Percentiles rank a stretch among this genome's conserved stretches.
Conservation (phyloP, 2,888 invertebrate species). For the Congeria kusceri region DNA sequence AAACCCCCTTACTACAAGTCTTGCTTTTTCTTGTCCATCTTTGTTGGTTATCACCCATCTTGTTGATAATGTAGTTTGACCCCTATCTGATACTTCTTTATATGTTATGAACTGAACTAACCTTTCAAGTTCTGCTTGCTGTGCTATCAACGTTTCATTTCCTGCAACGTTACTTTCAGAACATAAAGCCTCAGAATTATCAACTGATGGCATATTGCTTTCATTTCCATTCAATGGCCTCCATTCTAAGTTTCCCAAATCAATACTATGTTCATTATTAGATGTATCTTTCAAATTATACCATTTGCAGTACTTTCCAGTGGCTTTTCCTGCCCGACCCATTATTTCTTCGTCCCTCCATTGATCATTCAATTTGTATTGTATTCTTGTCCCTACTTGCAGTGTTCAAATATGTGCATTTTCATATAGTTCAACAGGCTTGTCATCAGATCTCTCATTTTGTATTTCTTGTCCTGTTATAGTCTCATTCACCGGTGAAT, state of each 20-base stretch:
- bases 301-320: slow-evolving; percentile 46
- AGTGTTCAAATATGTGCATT: too few species aligned
- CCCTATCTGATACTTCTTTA: slow-evolving; percentile 6
- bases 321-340: slow-evolving; percentile 39
- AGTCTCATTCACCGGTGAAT: not conserved
- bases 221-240: slow-evolving; percentile 17
- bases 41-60: too few species aligned
- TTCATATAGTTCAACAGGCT: too few species aligned
- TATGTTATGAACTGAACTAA: slow-evolving; percentile 40
- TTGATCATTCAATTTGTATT: slow-evolving; percentile 11
- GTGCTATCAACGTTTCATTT: slow-evolving; percentile 14
- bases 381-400: not conserved
- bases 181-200: not conserved
- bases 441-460: too few species aligned
- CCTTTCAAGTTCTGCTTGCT: slow-evolving; percentile 40
- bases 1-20: too few species aligned
- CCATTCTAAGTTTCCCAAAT: slow-evolving; percentile 13
- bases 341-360: slow-evolving; percentile 32
- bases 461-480: not conserved
- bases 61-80: too few species aligned
- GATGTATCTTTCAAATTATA: slow-evolving; percentile 44
- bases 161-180: too few species aligned
- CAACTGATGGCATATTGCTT: not conserved
- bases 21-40: not conserved
- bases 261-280: slow-evolving; percentile 33